Base-by-base conservation (phyloP, 2,113 vertebrate genomes). In the Himantopus leucocephalus region DNA sequence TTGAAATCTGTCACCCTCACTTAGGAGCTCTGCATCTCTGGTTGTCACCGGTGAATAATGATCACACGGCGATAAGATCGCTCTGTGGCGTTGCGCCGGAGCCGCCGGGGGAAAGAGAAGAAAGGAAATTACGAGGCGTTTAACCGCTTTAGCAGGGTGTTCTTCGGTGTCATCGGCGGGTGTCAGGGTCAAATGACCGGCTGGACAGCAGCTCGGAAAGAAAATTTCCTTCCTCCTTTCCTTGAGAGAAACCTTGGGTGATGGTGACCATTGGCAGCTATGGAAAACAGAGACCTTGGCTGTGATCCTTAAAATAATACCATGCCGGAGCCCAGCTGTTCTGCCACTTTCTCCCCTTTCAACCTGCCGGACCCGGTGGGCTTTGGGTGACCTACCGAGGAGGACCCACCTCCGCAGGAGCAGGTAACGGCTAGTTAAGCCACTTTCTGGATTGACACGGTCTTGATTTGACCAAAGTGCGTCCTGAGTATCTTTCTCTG, bases 351-450 rank as follows among this genome's bases (percentile, higher is more conserved):
- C 89, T 98, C 85, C 91, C 93, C 94, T 97, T 97, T 96, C 92
- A 96, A 98, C 95, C 96, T 98, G 91, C 98, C 98, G 5, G 98
- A 98, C 94, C 98, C 98, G 2, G 97, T 97, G 83, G 98, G 98
- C 92, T 98, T 98, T 94, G 98, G 98, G 96, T 98, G 98, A 98
- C 80, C 85, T 85, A 67, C 59, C 9, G 32, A 59, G 32, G 37
- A 83, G 94, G 77, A 87, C 45, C 6, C 74, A 56, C 77, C 87
- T 87, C 88, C n/a, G 10, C 84, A 50, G 66, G 47, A 80, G 62
- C 93, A 97, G 97, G 98, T 98, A 98, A 98, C 3, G 14, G 34
- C 85, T 52, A 27, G 16, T 73, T 80, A 72, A 90, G 39, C 72
- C 74, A 23, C 37, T 88, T 88, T 66, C 70, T 62, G 56, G n/a